phyloP scores from a whole-genome alignment of 2,888 invertebrate genomes.

The Argynnis bischoffii region DNA sequence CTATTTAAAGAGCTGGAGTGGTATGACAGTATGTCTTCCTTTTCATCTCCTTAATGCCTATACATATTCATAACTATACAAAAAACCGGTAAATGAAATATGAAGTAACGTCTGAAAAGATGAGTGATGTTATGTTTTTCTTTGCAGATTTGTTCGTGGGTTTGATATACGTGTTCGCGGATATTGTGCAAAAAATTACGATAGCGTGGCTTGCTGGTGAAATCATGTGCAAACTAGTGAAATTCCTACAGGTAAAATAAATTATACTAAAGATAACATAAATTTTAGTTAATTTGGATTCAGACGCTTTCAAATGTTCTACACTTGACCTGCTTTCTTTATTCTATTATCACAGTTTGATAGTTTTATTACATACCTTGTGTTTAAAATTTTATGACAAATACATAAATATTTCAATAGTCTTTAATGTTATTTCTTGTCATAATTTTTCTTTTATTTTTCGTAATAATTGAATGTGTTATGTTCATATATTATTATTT shows the following conservation, averaged over 20 bases:
- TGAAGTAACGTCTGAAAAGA: no score
- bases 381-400: conserved; percentile 12
- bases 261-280: conserved; percentile 20
- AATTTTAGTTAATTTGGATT: conserved; percentile 19
- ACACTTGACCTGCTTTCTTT: conserved; percentile 22
- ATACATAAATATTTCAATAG: conserved; percentile 4
- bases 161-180: conserved; percentile 92
- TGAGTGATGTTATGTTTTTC: conserved; percentile 19
- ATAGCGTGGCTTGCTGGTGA: conserved; percentile 95
- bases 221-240: conserved; percentile 92
- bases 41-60: no score
- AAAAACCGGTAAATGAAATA: no score
- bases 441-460: neutral
- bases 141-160: conserved; percentile 93
- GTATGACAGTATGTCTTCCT: no score
- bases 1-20: no score
- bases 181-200: conserved; percentile 94
- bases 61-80: no score
- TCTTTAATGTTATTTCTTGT: conserved; percentile 3
- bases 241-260: conserved; percentile 87
- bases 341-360: conserved; percentile 17
- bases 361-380: conserved; percentile 11
- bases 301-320: conserved; percentile 11
- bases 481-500: neutral
- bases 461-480: neutral